Base-by-base conservation (phyloP, 2,113 vertebrate species). In the Microtus richardsoni region DNA sequence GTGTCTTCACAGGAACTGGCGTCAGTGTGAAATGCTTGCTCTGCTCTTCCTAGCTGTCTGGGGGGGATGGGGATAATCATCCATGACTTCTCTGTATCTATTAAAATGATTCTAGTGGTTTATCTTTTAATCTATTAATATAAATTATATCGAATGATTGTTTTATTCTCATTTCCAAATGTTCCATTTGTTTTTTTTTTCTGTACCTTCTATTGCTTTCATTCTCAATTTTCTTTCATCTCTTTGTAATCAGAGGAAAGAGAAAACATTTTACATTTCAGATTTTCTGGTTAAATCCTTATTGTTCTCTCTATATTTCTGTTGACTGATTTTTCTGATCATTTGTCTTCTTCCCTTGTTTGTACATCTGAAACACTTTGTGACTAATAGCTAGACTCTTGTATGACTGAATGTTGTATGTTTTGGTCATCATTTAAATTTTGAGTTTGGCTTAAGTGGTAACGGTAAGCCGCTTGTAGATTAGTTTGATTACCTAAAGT, bases 371-470 rank as follows among this genome's bases (percentile, higher is more conserved):
- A 93, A 70, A 28, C 47, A 44, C 17, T 33, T 90, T 77, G 8
- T 74, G 0, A n/a, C 41, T 71, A 1, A 1, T 64, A 75, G 17
- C 17, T 77, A 74, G 30, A 71, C 30, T 13, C 58, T 41, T 62
- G 13, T 41, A 14, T 49, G 88, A 22, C 49, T 36, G 28, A 73
- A 4, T 83, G 44, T 8, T 88, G 5, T 26, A 64, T 91, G 52
- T 64, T 94, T 84, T 64, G 80, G n/a, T 66, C 33, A 52, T 74
- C 52, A 58, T 91, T 89, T 80, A 22, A 77, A 39, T 87, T 93
- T 96, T 80, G 24, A 77, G 49, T 87, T 93, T 96, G 88, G 60
- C 91, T n/a, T 85, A 44, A 93, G 75, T 54, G 52, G 52, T n/a
- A 87, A 8, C 41, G 22, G 22, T 77, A 92, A 84, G 28, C 71